A percentile compares a stretch with the other conserved stretches of the same genome.
phyloP scores from a whole-genome alignment of 2,888 invertebrate species.

The Platerodrilus igneus region DNA sequence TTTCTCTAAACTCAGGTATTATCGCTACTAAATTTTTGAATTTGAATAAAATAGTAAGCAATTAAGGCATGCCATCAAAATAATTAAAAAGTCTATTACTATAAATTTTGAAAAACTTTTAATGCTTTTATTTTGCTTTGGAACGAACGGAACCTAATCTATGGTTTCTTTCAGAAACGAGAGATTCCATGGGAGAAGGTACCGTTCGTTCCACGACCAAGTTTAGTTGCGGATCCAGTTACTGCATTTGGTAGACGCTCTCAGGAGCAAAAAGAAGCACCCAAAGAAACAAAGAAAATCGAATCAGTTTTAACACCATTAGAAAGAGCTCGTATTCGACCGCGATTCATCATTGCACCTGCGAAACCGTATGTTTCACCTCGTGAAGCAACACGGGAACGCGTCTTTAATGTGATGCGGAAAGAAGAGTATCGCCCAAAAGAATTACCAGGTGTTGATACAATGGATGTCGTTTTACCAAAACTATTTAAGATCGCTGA shows the following conservation, averaged over 20 bases:
- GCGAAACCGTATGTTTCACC: slow-evolving; percentile 65
- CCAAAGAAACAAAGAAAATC: slow-evolving; percentile 36
- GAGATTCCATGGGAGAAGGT: slow-evolving; percentile 84
- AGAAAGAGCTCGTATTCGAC: slow-evolving; percentile 59
- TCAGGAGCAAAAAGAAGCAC: slow-evolving; percentile 29
- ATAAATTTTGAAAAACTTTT: no score
- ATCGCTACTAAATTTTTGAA: no score
- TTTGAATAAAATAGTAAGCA: no score
- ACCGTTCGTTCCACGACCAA: slow-evolving; percentile 81
- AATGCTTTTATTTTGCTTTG: no score
- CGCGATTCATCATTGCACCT: slow-evolving; percentile 56
- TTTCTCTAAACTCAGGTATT: no score
- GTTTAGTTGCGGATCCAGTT: slow-evolving; percentile 77
- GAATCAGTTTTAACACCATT: slow-evolving; percentile 52
- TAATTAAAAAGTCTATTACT: no score
- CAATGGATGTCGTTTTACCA: slow-evolving; percentile 62
- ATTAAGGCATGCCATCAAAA: no score
- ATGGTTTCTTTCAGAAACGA: slow-evolving; percentile 62
- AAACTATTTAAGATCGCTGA: slow-evolving; percentile 54
- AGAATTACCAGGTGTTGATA: slow-evolving; percentile 44
- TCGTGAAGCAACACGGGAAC: slow-evolving; percentile 61
- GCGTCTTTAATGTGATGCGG: slow-evolving; percentile 57
- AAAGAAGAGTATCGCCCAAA: slow-evolving; percentile 52
- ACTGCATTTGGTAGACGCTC: slow-evolving; percentile 73
- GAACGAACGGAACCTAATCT: slow-evolving; percentile 40